Base-by-base conservation (phyloP, 1,140 invertebrate genomes). In the Alviniconcha marisindica region DNA sequence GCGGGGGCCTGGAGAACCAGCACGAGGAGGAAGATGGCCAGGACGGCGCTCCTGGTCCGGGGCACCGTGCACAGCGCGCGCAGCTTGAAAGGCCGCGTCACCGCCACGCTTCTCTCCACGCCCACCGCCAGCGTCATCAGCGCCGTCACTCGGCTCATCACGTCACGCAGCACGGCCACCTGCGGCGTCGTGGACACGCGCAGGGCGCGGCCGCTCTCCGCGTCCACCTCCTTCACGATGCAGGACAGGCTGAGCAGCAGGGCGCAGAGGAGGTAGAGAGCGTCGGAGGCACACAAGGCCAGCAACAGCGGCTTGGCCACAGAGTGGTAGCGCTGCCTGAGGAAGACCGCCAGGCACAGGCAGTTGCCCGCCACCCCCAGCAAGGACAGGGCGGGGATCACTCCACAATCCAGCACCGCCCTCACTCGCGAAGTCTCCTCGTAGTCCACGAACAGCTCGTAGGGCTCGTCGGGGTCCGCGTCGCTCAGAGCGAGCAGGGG, bases 81-180 rank as follows among this genome's bases (percentile, higher is more conserved):
- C 56, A 80, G 54, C 60, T 80, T 80, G 56, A 80, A 38, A 18
- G 54, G 78, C 40, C 78, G 54, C 38, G 78, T 80, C 78, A 80
- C 40, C 0, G 78, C 60, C 78, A 80, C 78, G 78, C 78, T 42
- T 1, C 78, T 44, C 40, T 80, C 78, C 78, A 69, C 56, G 33
- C 78, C 78, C 0, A 80, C 40, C 1, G 78, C 78, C 40, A 66
- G 31, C 78, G 78, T 80, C 78, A 80, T 7, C 78, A 80, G 21
- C n/a, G 69, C 56, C 36, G 78, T 66, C 56, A 80, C 60, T 24
- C 60, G 38, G 40, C 36, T 60, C 36, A 66, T 80, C 56, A 80
- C 78, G n/a, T 80, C 56, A 44, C 78, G 36, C 10, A 80, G 56
- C 1, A 80, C 78, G 78, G 21, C 60, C 56, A 80, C 78, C 78